phyloP scores from a whole-genome alignment of 2,888 invertebrate species.

The Lomographa bimaculata region DNA sequence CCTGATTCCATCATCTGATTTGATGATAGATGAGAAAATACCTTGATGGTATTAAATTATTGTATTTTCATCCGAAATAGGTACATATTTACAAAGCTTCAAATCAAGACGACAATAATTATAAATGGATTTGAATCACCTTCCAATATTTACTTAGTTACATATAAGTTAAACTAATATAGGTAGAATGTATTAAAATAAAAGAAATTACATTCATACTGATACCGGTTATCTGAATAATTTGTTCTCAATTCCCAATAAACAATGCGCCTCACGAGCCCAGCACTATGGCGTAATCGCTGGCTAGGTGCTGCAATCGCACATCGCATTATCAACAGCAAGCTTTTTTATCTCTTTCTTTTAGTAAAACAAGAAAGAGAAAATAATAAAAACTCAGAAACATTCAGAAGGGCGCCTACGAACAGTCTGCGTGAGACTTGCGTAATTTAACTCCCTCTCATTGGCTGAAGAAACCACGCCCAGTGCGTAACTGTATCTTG shows the following conservation, averaged over 20 bases:
- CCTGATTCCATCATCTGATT: no score
- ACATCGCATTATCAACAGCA: not conserved
- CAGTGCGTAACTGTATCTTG: conserved; percentile 76
- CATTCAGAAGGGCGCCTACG: conserved; percentile 36
- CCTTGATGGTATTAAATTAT: no score
- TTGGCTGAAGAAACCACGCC: conserved; percentile 76
- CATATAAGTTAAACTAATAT: no score
- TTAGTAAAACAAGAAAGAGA: conserved; percentile 28
- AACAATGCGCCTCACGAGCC: conserved; percentile 4
- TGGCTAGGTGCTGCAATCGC: conserved; percentile 20
- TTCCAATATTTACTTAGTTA: no score
- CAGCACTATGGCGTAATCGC: conserved; percentile 2
- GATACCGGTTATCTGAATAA: conserved; percentile 1
- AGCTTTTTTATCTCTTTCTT: conserved; percentile 33
- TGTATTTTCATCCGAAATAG: no score
- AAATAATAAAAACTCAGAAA: conserved; percentile 31
- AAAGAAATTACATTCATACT: no score
- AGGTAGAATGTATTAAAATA: no score
- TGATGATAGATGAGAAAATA: no score
- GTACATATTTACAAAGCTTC: no score
- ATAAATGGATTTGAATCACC: no score
- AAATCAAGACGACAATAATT: no score
- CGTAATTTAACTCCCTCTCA: conserved; percentile 61
- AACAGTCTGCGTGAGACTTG: conserved; percentile 63
- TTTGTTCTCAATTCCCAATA: no score